Percentiles rank a stretch among this genome's conserved stretches.
phyloP scores from a whole-genome alignment of 64 coral and sea anemone genomes.

The Actinia tenebrosa region DNA sequence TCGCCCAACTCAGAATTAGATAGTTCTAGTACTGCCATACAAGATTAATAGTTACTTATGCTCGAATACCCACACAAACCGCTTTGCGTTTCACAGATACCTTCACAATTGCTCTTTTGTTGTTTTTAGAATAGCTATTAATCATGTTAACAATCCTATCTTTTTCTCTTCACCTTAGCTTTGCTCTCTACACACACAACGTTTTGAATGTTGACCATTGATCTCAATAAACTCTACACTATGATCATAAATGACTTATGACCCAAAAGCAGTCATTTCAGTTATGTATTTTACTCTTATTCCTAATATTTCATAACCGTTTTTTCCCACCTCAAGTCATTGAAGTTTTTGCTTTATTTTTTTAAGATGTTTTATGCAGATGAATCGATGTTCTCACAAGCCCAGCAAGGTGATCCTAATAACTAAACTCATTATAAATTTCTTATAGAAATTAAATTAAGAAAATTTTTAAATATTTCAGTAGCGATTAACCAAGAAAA shows the following conservation, averaged over 20 bases:
- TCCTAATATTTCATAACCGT: not conserved
- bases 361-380: not conserved
- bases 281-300: too few relatives aligned
- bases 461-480: too few relatives aligned
- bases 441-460: too few relatives aligned
- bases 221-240: too few relatives aligned
- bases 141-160: not conserved
- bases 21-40: not conserved
- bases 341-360: not conserved
- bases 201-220: too few relatives aligned
- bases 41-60: not conserved
- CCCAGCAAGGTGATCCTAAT: not conserved
- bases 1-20: not conserved
- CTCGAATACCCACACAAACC: not conserved
- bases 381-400: not conserved
- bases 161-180: not conserved
- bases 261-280: too few relatives aligned
- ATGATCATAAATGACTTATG: too few relatives aligned
- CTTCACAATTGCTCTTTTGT: slow-evolving; percentile 1
- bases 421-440: too few relatives aligned
- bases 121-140: not conserved
- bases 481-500: too few relatives aligned
- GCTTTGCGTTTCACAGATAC: not conserved
- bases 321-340: not conserved
- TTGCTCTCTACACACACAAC: too few relatives aligned